phyloP scores from a whole-genome alignment of 2,113 vertebrate species.

The Spheniscus mendiculus region DNA sequence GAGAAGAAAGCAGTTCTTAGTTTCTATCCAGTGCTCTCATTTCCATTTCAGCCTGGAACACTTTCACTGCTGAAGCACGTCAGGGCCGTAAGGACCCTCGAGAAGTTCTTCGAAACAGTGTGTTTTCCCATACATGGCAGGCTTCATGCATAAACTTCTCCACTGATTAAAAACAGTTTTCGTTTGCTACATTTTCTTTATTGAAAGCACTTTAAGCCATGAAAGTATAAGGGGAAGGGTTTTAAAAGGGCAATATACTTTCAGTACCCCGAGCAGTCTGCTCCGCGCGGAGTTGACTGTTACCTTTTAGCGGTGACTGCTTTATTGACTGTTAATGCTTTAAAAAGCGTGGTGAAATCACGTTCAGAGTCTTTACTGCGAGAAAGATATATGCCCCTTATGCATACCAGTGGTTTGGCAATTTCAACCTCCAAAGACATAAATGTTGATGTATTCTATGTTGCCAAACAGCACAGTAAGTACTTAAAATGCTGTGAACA shows the following conservation, averaged over 20 bases:
- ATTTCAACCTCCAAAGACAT: conserved; percentile 41
- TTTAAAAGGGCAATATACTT: neutral
- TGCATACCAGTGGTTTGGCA: conserved; percentile 26
- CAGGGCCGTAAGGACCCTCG: neutral
- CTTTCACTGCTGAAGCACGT: neutral
- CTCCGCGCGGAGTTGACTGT: neutral
- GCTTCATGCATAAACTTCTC: neutral
- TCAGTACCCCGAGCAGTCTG: neutral
- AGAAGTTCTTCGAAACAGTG: neutral
- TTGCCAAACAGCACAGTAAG: conserved; percentile 34
- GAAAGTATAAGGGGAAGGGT: neutral
- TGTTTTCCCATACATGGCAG: neutral
- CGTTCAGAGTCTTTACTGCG: neutral
- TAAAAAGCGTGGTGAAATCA: conserved; percentile 53
- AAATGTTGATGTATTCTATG: conserved; percentile 44
- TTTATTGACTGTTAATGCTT: conserved; percentile 63
- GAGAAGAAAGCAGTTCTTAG: neutral
- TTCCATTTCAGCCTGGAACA: neutral
- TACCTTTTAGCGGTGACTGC: conserved; percentile 12
- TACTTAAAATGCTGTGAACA: conserved; percentile 52
- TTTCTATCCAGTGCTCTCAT: neutral
- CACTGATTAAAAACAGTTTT: neutral
- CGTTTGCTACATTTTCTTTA: neutral
- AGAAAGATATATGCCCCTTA: conserved; percentile 2
- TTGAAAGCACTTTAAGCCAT: neutral